Base-by-base conservation (phyloP, 1,140 invertebrate species). In the Acromyrmex heyeri region DNA sequence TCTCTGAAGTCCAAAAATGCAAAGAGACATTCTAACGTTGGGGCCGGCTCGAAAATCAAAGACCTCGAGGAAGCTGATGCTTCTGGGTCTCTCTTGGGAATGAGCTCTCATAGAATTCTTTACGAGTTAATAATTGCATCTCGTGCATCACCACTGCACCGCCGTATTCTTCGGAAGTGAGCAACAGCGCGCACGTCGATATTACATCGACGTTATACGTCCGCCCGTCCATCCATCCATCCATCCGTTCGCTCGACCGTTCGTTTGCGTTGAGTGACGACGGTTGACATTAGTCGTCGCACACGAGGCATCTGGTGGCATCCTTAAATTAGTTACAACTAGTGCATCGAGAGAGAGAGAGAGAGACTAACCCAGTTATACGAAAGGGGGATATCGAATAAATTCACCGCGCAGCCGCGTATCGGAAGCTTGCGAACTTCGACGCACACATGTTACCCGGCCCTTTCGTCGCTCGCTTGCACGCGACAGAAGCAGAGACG, bases 391-490 rank as follows among this genome's bases (percentile, higher is more conserved):
- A 92, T 94, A 94, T 94, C 91, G 93, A 94, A 94, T 94, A 92
- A 92, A 93, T 92, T 92, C 91, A 93, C 57, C 85, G 93, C 93
- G 93, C 94, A 94, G 93, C 50, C 93, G 93, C 93, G 78, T 82
- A 88, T 89, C 67, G 86, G 86, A 53, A 65, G 64, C 21, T 61
- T 27, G 82, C 53, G 62, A 85, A 44, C 73, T 77, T 50, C 30
- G 24, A 72, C 55, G 69, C 69, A 62, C 55, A 83, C 79, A 72
- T 18, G 12, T 44, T 38, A 61, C 7, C 5, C 67, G 67, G 76
- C 61, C 67, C 53, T 57, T 82, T 8, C 21, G 65, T 12, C 53
- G 65, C 38, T 34, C 53, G 34, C 79, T 57, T 53, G 18, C 77
- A 27, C 50, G 30, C 73, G 69, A 48, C 69, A 18, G 14, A 30